A percentile compares a stretch with the other conserved stretches of the same genome.
Evolutionary conservation across 92 coral and sea anemone genomes (phyloP).

Genomic region (Phenganax subtilis): DNA sequence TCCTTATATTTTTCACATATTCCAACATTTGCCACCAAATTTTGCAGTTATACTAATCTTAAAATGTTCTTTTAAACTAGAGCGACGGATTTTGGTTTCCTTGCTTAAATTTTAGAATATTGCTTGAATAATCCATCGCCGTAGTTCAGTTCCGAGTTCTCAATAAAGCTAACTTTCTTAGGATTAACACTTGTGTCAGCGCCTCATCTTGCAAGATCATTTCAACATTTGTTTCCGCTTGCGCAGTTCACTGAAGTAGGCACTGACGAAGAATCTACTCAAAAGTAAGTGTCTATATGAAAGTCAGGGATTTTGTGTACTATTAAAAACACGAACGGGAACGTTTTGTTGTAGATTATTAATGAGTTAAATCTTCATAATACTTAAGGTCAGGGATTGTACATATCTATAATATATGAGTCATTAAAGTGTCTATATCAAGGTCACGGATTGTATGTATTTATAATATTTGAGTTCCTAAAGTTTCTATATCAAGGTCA

Average conservation of each 20-base stretch:
- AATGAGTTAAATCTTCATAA: too few species aligned
- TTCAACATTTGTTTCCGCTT: slow-evolving; percentile 89
- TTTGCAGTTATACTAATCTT: too few species aligned
- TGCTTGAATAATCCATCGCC: not conserved
- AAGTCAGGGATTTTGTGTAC: not conserved
- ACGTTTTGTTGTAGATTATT: too few species aligned
- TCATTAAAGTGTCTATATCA: too few species aligned
- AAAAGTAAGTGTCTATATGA: slow-evolving; percentile 48
- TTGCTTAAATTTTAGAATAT: not conserved
- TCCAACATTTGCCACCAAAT: too few species aligned
- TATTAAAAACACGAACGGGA: not conserved
- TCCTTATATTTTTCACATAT: too few species aligned
- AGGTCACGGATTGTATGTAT: too few species aligned
- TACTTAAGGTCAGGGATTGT: too few species aligned
- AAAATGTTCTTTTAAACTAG: too few species aligned
- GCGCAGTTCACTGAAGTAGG: slow-evolving; percentile 73
- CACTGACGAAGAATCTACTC: slow-evolving; percentile 29
- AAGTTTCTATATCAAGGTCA: too few species aligned
- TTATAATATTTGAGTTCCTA: too few species aligned
- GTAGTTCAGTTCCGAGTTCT: not conserved
- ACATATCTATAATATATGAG: too few species aligned
- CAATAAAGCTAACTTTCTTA: slow-evolving; percentile 26
- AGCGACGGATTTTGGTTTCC: not conserved
- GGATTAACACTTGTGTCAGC: slow-evolving; percentile 92
- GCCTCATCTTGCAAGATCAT: slow-evolving; percentile 94